phyloP scores from a whole-genome alignment of 2,888 invertebrate species.

The Gasteruption jaculator region DNA sequence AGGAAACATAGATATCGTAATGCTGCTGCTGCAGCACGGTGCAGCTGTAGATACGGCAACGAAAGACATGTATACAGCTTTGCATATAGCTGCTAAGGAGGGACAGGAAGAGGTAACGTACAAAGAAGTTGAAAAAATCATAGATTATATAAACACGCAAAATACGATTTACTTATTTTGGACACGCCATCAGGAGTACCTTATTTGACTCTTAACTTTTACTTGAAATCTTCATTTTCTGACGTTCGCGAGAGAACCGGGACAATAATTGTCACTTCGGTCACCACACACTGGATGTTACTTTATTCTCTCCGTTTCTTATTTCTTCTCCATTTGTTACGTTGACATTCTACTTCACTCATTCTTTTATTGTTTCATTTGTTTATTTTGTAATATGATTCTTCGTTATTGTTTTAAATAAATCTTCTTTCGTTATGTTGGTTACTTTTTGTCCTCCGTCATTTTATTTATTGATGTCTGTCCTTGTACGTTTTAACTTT shows the following conservation, averaged over 20 bases:
- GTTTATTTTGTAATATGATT: constrained; percentile 6
- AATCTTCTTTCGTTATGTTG: constrained; percentile 1
- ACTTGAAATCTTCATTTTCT: constrained; percentile 3
- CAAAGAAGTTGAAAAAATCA: constrained; percentile 44
- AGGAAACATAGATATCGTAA: constrained; percentile 95
- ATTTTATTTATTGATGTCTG: constrained; percentile 1
- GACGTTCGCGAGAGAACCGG: too few species aligned
- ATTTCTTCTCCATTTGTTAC: constrained; percentile 16
- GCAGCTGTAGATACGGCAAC: constrained; percentile 86
- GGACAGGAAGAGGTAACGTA: constrained; percentile 59
- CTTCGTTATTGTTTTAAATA: constrained; percentile 16
- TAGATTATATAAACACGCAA: constrained; percentile 41
- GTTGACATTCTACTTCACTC: constrained; percentile 16
- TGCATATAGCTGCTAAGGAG: constrained; percentile 97
- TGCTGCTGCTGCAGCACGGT: constrained; percentile 89
- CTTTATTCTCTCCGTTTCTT: neutral
- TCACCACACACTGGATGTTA: neutral
- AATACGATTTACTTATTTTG: constrained; percentile 46
- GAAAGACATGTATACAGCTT: constrained; percentile 91
- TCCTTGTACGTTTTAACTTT: too few species aligned
- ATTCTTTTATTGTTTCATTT: constrained; percentile 5
- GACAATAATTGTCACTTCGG: neutral
- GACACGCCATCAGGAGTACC: constrained; percentile 45
- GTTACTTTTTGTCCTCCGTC: neutral
- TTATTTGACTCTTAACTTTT: constrained; percentile 36